Base-by-base conservation (phyloP, 2,888 invertebrate genomes). In the Amphiduros pacificus region DNA sequence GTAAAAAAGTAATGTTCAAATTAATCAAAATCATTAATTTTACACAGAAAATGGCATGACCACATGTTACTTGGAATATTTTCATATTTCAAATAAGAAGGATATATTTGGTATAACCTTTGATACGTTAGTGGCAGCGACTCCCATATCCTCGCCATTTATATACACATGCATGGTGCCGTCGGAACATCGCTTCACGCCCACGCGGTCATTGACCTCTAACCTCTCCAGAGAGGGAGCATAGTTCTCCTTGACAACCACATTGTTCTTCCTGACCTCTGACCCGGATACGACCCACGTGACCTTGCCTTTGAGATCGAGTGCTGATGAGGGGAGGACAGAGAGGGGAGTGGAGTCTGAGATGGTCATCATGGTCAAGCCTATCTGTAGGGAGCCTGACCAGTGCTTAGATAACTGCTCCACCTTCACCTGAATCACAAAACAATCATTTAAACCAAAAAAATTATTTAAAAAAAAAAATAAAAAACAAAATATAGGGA, bases 341-440 rank as follows among this genome's bases (percentile, higher is more conserved):
- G 79, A 62, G 66, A 87, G 84, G 72, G 89, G 87, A 24, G 89
- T 86, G 22, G 81, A 87, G 85, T 72, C 89, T 84, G 80, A 88
- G 86, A 79, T 87, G 62, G 82, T 72, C 66, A 92, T 90, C 0
- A 91, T 90, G 1, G 93, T 94, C 22, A 94, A 90, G 2, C 93
- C 93, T 70, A 95, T 90, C 85, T 93, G 92, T 56, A 95, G 88
- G 64, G 92, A 92, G 6, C 95, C 94, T 22, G 92, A 91, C 94
- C 94, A 95, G 70, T 92, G 88, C 70, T 91, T 91, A 6, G 93
- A 91, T 87, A 94, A 89, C 75, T 89, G 90, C 79, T 94, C 94
- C 36, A 96, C 88, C 61, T 88, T 87, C 32, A 84, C 73, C 84
- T 84, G 68, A 32, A 31, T 20, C 3, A 22, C n/a, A n/a, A 9